Evolutionary conservation across 1,140 invertebrate genomes (phyloP).

Genomic region (Heliconius melpomene): DNA sequence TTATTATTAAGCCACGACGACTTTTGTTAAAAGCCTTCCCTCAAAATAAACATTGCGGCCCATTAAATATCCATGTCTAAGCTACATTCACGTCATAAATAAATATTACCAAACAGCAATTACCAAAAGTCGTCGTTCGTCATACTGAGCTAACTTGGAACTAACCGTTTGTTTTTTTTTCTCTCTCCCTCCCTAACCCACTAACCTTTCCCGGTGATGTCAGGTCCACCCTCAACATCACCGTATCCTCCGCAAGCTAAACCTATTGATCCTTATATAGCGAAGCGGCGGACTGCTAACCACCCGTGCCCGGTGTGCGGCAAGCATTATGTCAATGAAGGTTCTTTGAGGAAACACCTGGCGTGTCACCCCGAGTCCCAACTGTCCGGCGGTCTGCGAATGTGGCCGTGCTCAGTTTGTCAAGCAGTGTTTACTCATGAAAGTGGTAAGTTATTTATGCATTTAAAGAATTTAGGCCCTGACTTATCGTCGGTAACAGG

Average conservation of each 20-base stretch:
- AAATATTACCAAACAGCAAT: conserved; percentile 19
- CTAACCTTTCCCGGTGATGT: conserved; percentile 71
- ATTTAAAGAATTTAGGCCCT: neutral
- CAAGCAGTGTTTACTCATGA: conserved; percentile 97
- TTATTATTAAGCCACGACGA: conserved; percentile 43
- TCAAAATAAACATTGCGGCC: conserved; percentile 6
- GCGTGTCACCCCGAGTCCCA: conserved; percentile 96
- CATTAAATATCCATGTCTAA: neutral
- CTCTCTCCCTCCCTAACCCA: conserved; percentile 69
- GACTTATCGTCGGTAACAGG: no score
- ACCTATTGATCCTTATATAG: conserved; percentile 88
- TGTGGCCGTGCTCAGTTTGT: conserved; percentile 97
- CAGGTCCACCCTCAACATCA: conserved; percentile 76
- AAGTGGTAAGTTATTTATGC: conserved; percentile 87
- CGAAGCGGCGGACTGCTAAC: conserved; percentile 94
- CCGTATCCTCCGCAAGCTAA: conserved; percentile 79
- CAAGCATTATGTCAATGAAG: conserved; percentile 97
- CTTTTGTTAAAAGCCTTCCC: conserved; percentile 35
- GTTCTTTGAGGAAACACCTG: conserved; percentile 94
- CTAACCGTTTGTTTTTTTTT: conserved; percentile 71
- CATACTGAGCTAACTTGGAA: conserved; percentile 54
- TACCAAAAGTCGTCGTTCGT: conserved; percentile 40
- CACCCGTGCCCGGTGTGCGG: conserved; percentile 97
- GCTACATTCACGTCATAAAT: neutral
- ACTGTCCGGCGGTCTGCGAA: conserved; percentile 91